These are phyloP conservation scores for Equus przewalskii DNA, from an alignment of 2,113 vertebrate species.

Conservation along the genomic window DNA sequence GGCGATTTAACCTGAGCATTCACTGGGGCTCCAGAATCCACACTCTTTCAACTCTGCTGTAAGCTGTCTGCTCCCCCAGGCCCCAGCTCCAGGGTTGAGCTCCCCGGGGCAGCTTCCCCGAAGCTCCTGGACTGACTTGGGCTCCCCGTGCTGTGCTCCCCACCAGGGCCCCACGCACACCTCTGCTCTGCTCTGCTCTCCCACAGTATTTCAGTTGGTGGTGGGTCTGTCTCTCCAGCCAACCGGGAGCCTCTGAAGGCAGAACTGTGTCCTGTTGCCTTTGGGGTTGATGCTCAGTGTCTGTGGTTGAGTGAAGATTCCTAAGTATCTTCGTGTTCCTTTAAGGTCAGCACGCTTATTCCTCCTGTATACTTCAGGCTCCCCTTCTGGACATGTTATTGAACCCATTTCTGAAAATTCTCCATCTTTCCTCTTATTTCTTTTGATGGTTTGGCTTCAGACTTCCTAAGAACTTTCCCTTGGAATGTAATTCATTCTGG, in stretches of 20 bases:
- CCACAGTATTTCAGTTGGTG: not conserved
- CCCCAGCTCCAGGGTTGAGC: not conserved
- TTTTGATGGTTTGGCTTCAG: not conserved
- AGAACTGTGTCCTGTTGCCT: not conserved
- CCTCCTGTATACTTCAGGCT: not conserved
- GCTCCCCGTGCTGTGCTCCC: not conserved
- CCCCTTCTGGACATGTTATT: not conserved
- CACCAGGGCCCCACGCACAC: rapidly evolving
- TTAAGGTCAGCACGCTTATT: not conserved
- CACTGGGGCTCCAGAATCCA: not conserved
- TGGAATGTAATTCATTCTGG: not conserved
- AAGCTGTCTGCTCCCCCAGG: not conserved
- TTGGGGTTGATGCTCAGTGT: not conserved
- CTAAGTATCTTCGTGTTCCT: not conserved
- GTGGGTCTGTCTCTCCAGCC: not conserved
- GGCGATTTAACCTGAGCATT: not conserved
- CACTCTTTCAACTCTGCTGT: not conserved
- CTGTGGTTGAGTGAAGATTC: not conserved
- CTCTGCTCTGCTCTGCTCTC: not conserved
- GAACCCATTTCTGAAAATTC: not conserved
- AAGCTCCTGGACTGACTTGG: not conserved
- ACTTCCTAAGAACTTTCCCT: not conserved
- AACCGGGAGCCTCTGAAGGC: not conserved
- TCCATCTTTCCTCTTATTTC: not conserved
- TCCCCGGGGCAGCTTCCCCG: not conserved